These are phyloP conservation scores for Hyperoplus lanceolatus DNA, from an alignment of 2,797 vertebrate genomes.

Conservation along the genomic window DNA sequence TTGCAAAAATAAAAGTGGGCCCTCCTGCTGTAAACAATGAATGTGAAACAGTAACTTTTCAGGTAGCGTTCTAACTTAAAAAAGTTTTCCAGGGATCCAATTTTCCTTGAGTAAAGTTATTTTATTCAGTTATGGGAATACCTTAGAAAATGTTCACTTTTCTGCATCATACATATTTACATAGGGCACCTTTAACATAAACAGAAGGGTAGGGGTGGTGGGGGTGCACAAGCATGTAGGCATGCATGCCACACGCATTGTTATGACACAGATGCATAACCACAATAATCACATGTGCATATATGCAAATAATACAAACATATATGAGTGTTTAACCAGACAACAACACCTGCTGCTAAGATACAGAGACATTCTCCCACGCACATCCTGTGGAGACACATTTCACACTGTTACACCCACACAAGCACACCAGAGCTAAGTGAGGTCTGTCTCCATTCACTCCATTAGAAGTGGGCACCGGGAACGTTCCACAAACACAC, in stretches of 20 bases:
- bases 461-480: constrained; percentile 41
- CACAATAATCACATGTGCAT: constrained; percentile 36
- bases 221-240: constrained; percentile 14
- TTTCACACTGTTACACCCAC: constrained; percentile 46
- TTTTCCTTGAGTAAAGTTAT: too few relatives aligned
- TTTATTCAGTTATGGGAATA: too few relatives aligned
- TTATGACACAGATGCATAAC: constrained; percentile 32
- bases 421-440: constrained; percentile 46
- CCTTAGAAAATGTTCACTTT: too few relatives aligned
- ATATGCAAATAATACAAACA: constrained; percentile 54
- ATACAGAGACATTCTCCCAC: constrained; percentile 58
- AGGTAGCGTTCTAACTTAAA: too few relatives aligned
- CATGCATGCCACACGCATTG: constrained; percentile 44
- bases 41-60: too few relatives aligned
- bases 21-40: too few relatives aligned
- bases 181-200: not conserved
- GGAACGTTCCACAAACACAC: constrained; percentile 60
- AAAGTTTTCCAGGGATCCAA: too few relatives aligned
- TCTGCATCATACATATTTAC: too few relatives aligned
- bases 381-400: constrained; percentile 46
- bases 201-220: not conserved
- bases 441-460: constrained; percentile 61
- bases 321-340: constrained; percentile 50
- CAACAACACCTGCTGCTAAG: constrained; percentile 48
- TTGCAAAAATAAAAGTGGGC: too few relatives aligned